A percentile compares a stretch with the other conserved stretches of the same genome.
Conservation (phyloP, 2,797 vertebrate genomes). For the Sebastes trivittatus region DNA sequence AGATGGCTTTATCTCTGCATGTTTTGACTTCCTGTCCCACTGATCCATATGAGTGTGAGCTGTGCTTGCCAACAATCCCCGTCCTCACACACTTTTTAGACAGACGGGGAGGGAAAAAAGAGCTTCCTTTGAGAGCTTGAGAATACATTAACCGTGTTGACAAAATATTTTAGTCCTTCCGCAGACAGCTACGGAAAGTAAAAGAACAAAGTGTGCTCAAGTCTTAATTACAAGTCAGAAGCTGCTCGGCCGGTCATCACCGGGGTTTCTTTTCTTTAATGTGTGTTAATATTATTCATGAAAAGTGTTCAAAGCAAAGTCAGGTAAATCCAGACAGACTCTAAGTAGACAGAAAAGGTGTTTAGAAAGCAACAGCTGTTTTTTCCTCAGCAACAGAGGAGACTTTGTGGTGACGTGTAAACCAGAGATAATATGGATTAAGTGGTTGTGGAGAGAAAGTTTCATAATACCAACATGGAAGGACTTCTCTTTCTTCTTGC, state of each 20-base stretch:
- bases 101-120: not conserved
- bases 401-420: constrained; percentile 18
- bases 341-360: constrained; percentile 46
- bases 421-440: constrained; percentile 34
- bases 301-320: constrained; percentile 53
- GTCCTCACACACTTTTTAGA: constrained; percentile 28
- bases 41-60: constrained; percentile 30
- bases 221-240: not conserved
- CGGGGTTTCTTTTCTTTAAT: constrained; percentile 35
- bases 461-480: not conserved
- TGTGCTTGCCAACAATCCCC: constrained; percentile 26
- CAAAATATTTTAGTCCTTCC: constrained; percentile 24
- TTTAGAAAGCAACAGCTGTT: constrained; percentile 35
- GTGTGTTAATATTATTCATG: constrained; percentile 67
- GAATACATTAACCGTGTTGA: constrained; percentile 41
- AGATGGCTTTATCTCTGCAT: constrained; percentile 37
- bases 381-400: constrained; percentile 18
- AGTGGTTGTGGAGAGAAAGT: not conserved
- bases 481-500: not conserved
- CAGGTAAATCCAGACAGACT: constrained; percentile 63
- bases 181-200: not conserved
- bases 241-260: not conserved
- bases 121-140: constrained; percentile 35
- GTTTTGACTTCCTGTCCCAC: constrained; percentile 46
- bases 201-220: constrained; percentile 24